Percentiles rank a stretch among this genome's conserved stretches.
Conservation (phyloP, 2,113 vertebrate species). For the Dendrocopos noguchii region DNA sequence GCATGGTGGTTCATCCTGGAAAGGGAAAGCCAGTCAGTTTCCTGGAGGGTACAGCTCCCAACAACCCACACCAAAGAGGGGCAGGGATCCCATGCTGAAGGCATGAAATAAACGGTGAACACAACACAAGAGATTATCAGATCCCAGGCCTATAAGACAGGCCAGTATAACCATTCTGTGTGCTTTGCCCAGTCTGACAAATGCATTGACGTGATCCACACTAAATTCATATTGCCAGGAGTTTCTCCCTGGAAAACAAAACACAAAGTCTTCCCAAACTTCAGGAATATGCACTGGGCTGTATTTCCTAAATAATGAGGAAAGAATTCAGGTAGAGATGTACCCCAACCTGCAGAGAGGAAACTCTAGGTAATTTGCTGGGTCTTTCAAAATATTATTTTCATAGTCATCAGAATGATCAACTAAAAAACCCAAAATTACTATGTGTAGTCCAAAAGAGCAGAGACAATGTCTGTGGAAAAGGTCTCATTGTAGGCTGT, state of each 20-base stretch:
- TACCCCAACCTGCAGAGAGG: not conserved
- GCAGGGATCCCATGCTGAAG: not conserved
- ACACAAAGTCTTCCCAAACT: not conserved
- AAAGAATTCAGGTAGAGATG: not conserved
- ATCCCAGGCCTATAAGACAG: not conserved
- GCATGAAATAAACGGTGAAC: not conserved
- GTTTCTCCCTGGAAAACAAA: not conserved
- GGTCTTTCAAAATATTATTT: not conserved
- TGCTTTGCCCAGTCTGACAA: not conserved
- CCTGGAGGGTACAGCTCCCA: not conserved
- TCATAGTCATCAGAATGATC: not conserved
- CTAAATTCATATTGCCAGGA: not conserved
- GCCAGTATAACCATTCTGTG: not conserved
- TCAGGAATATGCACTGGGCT: not conserved
- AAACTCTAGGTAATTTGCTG: not conserved
- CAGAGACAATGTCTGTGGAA: not conserved
- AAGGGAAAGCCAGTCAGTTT: not conserved
- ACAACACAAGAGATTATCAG: fast-evolving
- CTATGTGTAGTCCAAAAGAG: not conserved
- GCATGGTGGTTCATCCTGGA: not conserved
- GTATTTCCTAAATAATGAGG: not conserved
- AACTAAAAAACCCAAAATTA: not conserved
- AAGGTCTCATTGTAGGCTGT: not conserved
- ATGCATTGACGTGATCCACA: not conserved
- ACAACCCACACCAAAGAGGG: fast-evolving